phyloP scores from a whole-genome alignment of 2,888 invertebrate species.

The Lysandra coridon region DNA sequence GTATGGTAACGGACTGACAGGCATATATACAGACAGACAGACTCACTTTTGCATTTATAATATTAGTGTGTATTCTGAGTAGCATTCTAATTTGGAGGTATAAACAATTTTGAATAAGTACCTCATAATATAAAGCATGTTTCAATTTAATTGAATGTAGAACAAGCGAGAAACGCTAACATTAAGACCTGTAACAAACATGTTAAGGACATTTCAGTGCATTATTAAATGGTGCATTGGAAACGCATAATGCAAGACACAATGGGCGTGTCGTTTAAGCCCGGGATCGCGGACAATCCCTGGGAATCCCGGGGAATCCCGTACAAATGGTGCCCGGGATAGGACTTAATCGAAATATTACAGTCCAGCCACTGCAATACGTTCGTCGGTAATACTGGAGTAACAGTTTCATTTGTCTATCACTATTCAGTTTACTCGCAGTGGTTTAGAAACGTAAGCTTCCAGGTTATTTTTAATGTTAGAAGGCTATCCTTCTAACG shows the following conservation, averaged over 20 bases:
- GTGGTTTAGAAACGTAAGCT: neutral
- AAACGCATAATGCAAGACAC: constrained; percentile 29
- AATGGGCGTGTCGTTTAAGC: constrained; percentile 35
- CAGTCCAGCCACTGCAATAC: neutral
- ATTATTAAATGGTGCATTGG: constrained; percentile 24
- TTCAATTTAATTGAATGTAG: no score
- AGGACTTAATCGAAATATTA: constrained; percentile 41
- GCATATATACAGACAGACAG: no score
- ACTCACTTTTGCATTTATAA: no score
- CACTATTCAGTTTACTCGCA: neutral
- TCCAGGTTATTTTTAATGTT: no score
- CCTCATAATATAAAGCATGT: no score
- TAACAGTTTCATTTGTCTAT: constrained; percentile 10
- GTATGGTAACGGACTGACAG: no score
- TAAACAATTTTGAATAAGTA: no score
- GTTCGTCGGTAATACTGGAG: neutral
- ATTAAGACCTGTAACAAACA: neutral
- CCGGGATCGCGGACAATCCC: constrained; percentile 35
- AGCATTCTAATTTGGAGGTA: no score
- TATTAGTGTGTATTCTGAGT: no score
- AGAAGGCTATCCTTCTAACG: no score
- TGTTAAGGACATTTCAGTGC: neutral
- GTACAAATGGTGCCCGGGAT: constrained; percentile 39
- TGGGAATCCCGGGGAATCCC: constrained; percentile 31
- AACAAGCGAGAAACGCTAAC: no score